Evolutionary conservation across 2,888 invertebrate species (phyloP).

Genomic region (Lycocerus yunnanus): DNA sequence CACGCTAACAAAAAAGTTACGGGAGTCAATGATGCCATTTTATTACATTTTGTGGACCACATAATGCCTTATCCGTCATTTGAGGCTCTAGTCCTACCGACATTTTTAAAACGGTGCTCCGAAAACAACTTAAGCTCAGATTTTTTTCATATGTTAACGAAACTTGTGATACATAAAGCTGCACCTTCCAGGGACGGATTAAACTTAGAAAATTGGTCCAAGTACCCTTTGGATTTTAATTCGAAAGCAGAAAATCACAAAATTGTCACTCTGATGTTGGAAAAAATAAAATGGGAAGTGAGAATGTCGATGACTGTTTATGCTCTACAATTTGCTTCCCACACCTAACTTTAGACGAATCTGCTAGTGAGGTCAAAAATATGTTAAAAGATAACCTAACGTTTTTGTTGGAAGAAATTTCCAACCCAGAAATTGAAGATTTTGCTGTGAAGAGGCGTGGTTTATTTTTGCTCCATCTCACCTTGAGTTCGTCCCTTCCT

Average conservation of each 20-base stretch:
- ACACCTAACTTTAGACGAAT: constrained; percentile 54
- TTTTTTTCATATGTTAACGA: constrained; percentile 65
- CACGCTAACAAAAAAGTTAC: constrained; percentile 68
- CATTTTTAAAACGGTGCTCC: constrained; percentile 64
- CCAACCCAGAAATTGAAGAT: constrained; percentile 41
- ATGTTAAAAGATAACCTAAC: constrained; percentile 38
- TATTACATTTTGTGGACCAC: constrained; percentile 69
- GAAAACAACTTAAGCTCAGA: constrained; percentile 60
- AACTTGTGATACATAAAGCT: constrained; percentile 69
- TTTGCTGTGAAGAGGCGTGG: constrained; percentile 34
- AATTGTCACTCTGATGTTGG: constrained; percentile 55
- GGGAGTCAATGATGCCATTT: constrained; percentile 61
- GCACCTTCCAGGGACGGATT: constrained; percentile 66
- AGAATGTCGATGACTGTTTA: constrained; percentile 56
- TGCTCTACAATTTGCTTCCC: constrained; percentile 62
- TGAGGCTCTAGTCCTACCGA: constrained; percentile 73
- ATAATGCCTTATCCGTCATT: constrained; percentile 70
- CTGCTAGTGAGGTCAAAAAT: constrained; percentile 33
- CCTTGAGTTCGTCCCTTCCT: constrained; percentile 65
- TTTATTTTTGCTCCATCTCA: constrained; percentile 62
- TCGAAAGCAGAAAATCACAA: constrained; percentile 48
- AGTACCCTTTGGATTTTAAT: constrained; percentile 67
- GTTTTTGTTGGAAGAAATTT: constrained; percentile 39
- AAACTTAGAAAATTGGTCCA: constrained; percentile 65
- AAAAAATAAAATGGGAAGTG: constrained; percentile 50